A percentile compares a stretch with the other conserved stretches of the same genome.
phyloP scores from a whole-genome alignment of 1,140 invertebrate genomes.

The Neotoxoptera formosana region DNA sequence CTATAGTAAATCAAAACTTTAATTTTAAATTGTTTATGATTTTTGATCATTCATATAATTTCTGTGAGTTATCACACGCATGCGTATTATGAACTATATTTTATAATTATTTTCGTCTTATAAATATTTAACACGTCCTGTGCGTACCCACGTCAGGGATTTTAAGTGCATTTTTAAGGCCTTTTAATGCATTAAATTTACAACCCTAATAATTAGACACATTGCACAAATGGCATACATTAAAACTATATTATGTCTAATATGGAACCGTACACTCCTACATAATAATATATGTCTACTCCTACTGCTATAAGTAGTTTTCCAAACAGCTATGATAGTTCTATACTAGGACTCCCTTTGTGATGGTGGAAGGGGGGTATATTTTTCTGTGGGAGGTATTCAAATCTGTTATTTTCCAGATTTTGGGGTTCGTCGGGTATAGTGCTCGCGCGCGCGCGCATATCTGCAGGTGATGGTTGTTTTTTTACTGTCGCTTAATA shows the following conservation, averaged over 20 bases:
- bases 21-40: no score
- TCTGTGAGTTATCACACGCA: no score
- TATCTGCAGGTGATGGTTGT: conserved; percentile 28
- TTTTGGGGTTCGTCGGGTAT: conserved; percentile 28
- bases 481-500: conserved; percentile 35
- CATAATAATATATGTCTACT: not conserved
- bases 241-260: not conserved
- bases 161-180: not conserved
- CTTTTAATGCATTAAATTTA: not conserved
- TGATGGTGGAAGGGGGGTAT: not conserved
- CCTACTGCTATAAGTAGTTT: not conserved
- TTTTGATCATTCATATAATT: no score
- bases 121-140: not conserved
- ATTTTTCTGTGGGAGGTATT: conserved; percentile 1
- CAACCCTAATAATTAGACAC: not conserved
- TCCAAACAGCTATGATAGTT: not conserved
- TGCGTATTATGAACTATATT: no score
- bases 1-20: not conserved
- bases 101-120: not conserved
- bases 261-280: not conserved
- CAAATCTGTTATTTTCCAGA: conserved; percentile 36
- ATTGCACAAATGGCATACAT: not conserved
- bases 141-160: no score
- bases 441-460: not conserved
- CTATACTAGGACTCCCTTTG: not conserved